These are phyloP conservation scores for Ophion costatus DNA, from an alignment of 2,888 invertebrate species.

Conservation along the genomic window DNA sequence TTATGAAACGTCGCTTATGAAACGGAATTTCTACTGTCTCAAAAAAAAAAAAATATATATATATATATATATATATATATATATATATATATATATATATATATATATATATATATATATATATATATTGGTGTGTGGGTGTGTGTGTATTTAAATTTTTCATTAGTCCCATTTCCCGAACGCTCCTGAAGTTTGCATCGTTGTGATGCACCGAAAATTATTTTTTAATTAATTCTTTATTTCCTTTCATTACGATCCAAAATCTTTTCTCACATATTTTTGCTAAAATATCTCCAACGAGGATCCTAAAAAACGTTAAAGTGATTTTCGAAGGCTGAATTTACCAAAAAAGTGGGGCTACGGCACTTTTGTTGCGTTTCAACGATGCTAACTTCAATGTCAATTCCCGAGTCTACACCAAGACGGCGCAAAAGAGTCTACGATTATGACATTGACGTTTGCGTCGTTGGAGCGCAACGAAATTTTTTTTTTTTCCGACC, in stretches of 20 bases:
- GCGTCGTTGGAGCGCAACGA: not conserved
- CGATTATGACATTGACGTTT: not conserved
- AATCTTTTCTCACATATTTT: not conserved
- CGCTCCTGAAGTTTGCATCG: not conserved
- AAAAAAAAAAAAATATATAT: too few relatives aligned
- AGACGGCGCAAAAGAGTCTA: too few relatives aligned
- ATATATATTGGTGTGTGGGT: not conserved
- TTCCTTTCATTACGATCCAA: not conserved
- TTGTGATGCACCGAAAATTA: not conserved
- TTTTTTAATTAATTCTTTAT: not conserved
- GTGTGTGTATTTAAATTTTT: not conserved
- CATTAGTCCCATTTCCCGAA: not conserved
- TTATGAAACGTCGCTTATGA: constrained; percentile 38
- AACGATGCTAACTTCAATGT: not conserved
- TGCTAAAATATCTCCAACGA: too few relatives aligned
- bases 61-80: too few relatives aligned
- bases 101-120: too few relatives aligned
- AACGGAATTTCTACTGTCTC: constrained; percentile 14
- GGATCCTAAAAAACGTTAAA: too few relatives aligned
- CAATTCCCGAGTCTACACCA: not conserved
- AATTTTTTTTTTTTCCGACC: not conserved
- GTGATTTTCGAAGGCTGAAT: not conserved
- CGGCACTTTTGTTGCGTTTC: not conserved
- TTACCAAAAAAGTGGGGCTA: not conserved
- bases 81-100: too few relatives aligned